phyloP scores from a whole-genome alignment of 35 echinoderm and acorn worm species.

The Apostichopus californicus region DNA sequence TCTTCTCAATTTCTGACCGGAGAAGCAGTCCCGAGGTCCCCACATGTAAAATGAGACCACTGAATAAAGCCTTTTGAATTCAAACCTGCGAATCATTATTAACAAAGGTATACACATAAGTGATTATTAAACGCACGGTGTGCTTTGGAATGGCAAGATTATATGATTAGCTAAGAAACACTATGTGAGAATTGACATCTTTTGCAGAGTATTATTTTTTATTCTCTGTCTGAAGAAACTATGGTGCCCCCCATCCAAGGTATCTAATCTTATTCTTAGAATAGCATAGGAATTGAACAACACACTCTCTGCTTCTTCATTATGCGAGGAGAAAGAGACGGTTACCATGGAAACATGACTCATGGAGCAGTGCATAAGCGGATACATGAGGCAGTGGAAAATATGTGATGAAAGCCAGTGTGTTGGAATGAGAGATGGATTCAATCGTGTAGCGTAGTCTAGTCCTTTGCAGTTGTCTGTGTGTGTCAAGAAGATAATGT shows the following conservation, averaged over 20 bases:
- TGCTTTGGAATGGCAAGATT: too few species aligned
- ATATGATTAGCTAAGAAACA: too few species aligned
- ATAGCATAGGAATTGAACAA: background rate
- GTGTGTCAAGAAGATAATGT: background rate
- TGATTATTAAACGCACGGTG: too few species aligned
- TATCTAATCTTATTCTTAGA: background rate
- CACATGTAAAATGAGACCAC: too few species aligned
- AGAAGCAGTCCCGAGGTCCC: too few species aligned
- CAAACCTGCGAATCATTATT: too few species aligned
- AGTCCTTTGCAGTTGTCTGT: background rate
- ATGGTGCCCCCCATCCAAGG: background rate
- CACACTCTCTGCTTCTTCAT: background rate
- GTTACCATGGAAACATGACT: constrained; percentile 46
- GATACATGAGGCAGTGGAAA: background rate
- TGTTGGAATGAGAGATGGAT: background rate
- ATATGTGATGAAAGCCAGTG: background rate
- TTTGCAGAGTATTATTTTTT: too few species aligned
- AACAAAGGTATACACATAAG: too few species aligned
- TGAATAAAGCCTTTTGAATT: too few species aligned
- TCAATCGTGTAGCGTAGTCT: background rate
- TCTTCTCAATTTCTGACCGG: too few species aligned
- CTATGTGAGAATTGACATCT: too few species aligned
- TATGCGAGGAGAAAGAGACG: constrained; percentile 19
- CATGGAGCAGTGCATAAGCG: constrained; percentile 1
- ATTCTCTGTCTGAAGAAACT: too few species aligned